Evolutionary conservation across 2,797 vertebrate genomes (phyloP).

Genomic region (Aldrovandia affinis): DNA sequence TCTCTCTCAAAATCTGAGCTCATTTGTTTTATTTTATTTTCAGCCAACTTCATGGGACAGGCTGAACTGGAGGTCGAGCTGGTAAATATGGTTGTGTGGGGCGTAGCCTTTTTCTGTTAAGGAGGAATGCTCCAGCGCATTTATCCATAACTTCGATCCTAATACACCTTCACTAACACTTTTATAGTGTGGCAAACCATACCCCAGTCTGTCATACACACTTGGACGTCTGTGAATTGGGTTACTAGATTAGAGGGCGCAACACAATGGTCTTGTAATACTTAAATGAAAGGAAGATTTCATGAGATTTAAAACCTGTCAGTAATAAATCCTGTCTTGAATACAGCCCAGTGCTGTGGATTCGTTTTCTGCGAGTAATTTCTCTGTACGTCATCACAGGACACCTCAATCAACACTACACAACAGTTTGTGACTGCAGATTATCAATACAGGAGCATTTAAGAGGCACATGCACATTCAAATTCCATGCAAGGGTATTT

Average conservation of each 20-base stretch:
- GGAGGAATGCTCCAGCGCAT: background rate
- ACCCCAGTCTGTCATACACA: background rate
- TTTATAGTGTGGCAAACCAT: background rate
- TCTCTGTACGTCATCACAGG: background rate
- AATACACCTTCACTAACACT: background rate
- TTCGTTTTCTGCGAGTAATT: background rate
- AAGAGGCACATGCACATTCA: background rate
- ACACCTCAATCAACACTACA: background rate
- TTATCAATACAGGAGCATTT: too few species aligned
- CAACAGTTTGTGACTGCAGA: background rate
- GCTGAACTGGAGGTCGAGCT: constrained; percentile 11
- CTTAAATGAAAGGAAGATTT: background rate
- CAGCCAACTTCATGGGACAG: background rate
- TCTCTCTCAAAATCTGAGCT: too few species aligned
- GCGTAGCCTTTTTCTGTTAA: background rate
- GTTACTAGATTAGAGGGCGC: background rate
- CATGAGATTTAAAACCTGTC: background rate
- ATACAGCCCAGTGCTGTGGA: background rate
- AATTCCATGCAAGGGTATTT: background rate
- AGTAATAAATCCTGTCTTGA: background rate
- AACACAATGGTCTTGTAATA: background rate
- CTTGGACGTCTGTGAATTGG: background rate
- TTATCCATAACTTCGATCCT: background rate
- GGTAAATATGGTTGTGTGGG: background rate
- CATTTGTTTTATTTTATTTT: background rate